Percentiles rank a stretch among this genome's conserved stretches.
Evolutionary conservation across 2,113 vertebrate genomes (phyloP).

Genomic region (Chloropsis hardwickii): DNA sequence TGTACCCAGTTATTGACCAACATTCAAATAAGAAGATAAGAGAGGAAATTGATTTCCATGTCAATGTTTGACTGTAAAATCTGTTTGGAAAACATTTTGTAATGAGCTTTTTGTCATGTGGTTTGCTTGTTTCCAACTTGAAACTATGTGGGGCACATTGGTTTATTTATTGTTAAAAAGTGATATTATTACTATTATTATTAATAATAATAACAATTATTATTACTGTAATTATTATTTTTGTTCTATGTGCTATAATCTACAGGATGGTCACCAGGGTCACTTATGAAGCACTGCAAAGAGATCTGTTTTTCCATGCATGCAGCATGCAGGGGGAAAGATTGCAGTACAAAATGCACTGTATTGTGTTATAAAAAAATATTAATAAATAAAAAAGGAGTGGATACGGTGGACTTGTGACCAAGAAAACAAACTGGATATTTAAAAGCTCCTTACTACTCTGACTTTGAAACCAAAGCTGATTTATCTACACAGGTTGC

Average conservation of each 20-base stretch:
- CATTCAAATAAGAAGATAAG: conserved; percentile 67
- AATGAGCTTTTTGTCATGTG: conserved; percentile 82
- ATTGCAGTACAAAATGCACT: conserved; percentile 65
- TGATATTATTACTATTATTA: conserved; percentile 66
- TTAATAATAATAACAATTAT: conserved; percentile 26
- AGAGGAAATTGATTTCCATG: conserved; percentile 76
- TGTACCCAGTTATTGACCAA: conserved; percentile 79
- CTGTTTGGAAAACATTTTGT: conserved; percentile 81
- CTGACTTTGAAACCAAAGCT: conserved; percentile 99
- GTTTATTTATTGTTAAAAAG: conserved; percentile 78
- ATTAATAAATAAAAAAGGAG: conserved; percentile 41
- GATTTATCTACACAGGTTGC: conserved; percentile 93
- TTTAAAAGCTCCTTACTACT: conserved; percentile 82
- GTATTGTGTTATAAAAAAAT: conserved; percentile 42
- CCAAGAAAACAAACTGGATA: conserved; percentile 80
- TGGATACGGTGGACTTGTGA: conserved; percentile 76
- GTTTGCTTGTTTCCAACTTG: conserved; percentile 77
- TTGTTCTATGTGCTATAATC: conserved; percentile 75
- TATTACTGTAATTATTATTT: conserved; percentile 58
- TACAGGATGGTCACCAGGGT: conserved; percentile 83
- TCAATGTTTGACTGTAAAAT: conserved; percentile 79
- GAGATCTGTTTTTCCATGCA: conserved; percentile 72
- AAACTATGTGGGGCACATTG: conserved; percentile 77
- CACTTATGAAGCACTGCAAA: conserved; percentile 73
- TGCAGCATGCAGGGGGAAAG: conserved; percentile 65